phyloP scores from a whole-genome alignment of 2,797 vertebrate genomes.

The Cottoperca gobio region DNA sequence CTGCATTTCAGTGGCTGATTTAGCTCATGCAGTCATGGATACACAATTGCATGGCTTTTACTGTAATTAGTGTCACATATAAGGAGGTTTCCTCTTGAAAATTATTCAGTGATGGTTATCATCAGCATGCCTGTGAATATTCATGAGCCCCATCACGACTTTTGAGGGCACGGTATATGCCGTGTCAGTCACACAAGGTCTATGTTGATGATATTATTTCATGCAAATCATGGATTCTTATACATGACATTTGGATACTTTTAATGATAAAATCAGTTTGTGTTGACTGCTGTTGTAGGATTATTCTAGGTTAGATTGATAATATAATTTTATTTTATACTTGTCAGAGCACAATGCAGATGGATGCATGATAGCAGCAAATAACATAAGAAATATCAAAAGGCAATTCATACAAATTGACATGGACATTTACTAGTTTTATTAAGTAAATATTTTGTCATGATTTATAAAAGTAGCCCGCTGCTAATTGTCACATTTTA shows the following conservation, averaged over 20 bases:
- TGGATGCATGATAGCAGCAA: neutral
- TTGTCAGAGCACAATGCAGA: neutral
- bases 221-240: constrained; percentile 6
- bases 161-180: neutral
- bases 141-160: constrained; percentile 11
- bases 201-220: constrained; percentile 3
- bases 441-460: neutral
- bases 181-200: constrained; percentile 10
- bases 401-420: neutral
- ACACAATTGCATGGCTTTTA: constrained; percentile 10
- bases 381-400: neutral
- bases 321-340: constrained; percentile 20
- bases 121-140: constrained; percentile 14
- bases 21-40: constrained; percentile 11
- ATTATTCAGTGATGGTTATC: constrained; percentile 4
- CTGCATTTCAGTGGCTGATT: constrained; percentile 33
- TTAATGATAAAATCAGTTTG: neutral
- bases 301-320: neutral
- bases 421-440: neutral
- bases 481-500: too few relatives aligned
- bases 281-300: constrained; percentile 7
- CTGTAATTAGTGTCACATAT: constrained; percentile 10
- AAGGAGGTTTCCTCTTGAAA: neutral
- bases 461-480: neutral
- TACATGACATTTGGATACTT: neutral